These are phyloP conservation scores for Empidonax traillii DNA, from an alignment of 2,113 vertebrate species.

Conservation along the genomic window DNA sequence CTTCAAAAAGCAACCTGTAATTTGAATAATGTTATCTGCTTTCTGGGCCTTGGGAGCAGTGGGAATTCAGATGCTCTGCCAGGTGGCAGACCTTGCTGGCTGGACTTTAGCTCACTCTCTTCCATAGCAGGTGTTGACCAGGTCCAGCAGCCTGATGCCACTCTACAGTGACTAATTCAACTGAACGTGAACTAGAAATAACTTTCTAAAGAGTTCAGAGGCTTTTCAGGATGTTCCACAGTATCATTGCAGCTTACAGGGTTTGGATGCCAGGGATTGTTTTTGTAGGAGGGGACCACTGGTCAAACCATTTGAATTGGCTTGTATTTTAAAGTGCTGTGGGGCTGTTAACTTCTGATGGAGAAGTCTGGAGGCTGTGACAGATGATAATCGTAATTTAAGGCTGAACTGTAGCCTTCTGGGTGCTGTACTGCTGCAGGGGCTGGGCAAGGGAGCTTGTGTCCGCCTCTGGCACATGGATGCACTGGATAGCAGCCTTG, in stretches of 20 bases:
- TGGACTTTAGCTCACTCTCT: background rate
- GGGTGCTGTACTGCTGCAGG: background rate
- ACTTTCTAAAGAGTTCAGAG: background rate
- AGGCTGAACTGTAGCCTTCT: background rate
- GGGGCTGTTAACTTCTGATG: background rate
- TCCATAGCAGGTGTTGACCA: background rate
- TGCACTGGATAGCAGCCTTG: background rate
- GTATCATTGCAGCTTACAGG: background rate
- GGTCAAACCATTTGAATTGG: background rate
- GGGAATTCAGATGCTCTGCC: background rate
- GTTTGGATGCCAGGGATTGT: background rate
- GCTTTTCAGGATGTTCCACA: background rate
- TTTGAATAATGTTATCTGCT: background rate
- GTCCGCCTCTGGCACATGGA: rapidly evolving
- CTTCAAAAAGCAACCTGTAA: background rate
- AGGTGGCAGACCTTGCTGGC: background rate
- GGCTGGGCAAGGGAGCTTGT: background rate
- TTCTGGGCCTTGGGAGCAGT: background rate
- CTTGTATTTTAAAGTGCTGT: background rate
- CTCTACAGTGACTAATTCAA: background rate
- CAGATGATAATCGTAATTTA: background rate
- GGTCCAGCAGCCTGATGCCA: background rate
- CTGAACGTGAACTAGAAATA: background rate
- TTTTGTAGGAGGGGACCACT: background rate
- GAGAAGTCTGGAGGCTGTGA: background rate